Percentiles rank a stretch among this genome's conserved stretches.
These are phyloP conservation scores for Mimachlamys varia DNA, from an alignment of 2,888 invertebrate genomes.

Conservation along the genomic window DNA sequence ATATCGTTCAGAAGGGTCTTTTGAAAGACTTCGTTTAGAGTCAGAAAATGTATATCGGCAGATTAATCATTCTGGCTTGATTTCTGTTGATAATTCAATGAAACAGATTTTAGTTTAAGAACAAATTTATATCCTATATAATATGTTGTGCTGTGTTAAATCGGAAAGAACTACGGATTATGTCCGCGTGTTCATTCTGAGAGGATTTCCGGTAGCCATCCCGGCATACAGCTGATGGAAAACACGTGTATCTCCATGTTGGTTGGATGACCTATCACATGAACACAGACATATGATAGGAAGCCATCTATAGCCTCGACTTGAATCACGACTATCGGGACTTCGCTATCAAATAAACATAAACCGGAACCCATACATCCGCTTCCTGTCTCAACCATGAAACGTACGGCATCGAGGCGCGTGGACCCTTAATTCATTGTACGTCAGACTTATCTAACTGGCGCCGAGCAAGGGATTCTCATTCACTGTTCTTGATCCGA, in stretches of 20 bases:
- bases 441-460: background rate
- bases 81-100: too few species aligned
- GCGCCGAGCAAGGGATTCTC: background rate
- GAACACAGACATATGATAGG: background rate
- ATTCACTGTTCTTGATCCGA: background rate
- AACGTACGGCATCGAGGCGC: background rate
- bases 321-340: background rate
- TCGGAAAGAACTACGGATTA: too few species aligned
- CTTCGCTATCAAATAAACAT: conserved; percentile 21
- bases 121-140: too few species aligned
- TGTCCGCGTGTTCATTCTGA: too few species aligned
- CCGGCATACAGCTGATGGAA: background rate
- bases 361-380: conserved; percentile 24
- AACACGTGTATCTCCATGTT: background rate
- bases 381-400: background rate
- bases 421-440: background rate
- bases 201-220: too few species aligned
- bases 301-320: background rate
- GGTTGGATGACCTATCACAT: background rate
- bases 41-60: too few species aligned
- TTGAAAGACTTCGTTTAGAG: too few species aligned
- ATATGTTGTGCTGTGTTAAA: too few species aligned
- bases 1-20: too few species aligned
- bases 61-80: too few species aligned
- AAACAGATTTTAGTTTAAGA: too few species aligned